Evolutionary conservation across 2,797 vertebrate species (phyloP), one percentile per base, ranked within the genome.

Genomic region (Gallinago solitaria): DNA sequence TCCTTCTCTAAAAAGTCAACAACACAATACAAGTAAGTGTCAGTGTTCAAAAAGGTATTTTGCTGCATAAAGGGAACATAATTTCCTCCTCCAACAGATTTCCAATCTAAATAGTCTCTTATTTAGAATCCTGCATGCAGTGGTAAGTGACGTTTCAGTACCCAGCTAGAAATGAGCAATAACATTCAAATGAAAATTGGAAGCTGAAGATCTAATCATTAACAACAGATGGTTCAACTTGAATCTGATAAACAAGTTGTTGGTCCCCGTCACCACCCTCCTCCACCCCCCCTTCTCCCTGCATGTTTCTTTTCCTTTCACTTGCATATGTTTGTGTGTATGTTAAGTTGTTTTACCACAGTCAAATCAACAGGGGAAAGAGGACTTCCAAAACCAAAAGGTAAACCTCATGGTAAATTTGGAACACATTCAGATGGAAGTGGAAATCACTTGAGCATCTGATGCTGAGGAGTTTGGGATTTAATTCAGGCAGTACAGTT

Each of bases 111-210:
- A 93, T 89, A 96, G 83, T 93, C 84, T 95, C 95, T 98, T 97
- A 97, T 95, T 97, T 97, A 97, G 96, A 97, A 97, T 97, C 93
- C 93, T 95, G 90, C 5, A 1, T 74, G 69, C 90, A 91, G 67
- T 93, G 85, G 86, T 91, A 98, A 97, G 94, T 96, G 96, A 91
- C 9, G 20, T 96, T 91, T 85, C 9, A 1, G 88, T 94, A 94
- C 93, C 93, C 96, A n/a, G 25, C 96, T 97, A 98, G 97, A 98
- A 98, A 97, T 95, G 96, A 98, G 97, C 97, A 98, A 97, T 98
- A 98, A 97, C 96, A 97, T 98, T 98, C 97, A 97, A 98, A 97
- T 51, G 96, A 98, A 98, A 98, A 98, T 98, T 97, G 97, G 97
- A 98, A 98, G 95, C 96, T 96, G 96, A 98, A 97, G 96, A 98